phyloP scores from a whole-genome alignment of 2,888 invertebrate genomes.

The Alloscopus bannaensis region DNA sequence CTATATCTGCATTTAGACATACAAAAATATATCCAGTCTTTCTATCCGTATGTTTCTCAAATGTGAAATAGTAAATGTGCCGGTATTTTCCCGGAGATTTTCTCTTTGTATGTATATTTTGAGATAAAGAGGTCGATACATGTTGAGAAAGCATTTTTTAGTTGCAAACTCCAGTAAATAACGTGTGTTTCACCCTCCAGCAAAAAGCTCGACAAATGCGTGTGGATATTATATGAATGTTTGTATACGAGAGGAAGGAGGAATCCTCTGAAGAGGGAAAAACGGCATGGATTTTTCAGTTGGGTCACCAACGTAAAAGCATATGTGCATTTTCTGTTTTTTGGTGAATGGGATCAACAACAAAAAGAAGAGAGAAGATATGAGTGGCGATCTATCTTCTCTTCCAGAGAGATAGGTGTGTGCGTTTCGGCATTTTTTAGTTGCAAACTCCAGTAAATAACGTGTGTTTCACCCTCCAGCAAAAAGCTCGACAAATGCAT shows the following conservation, averaged over 20 bases:
- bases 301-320: constrained; percentile 65
- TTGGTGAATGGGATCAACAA: constrained; percentile 30
- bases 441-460: background rate
- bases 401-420: background rate
- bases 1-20: background rate
- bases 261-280: too few species aligned
- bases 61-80: constrained; percentile 10
- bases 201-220: background rate
- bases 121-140: too few species aligned
- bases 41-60: constrained; percentile 3
- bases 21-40: constrained; percentile 10
- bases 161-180: background rate
- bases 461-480: too few species aligned
- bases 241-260: constrained; percentile 17
- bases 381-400: constrained; percentile 20
- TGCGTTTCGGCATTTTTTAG: background rate
- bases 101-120: too few species aligned
- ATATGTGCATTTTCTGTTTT: too few species aligned
- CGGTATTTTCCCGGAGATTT: constrained; percentile 29
- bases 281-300: constrained; percentile 57
- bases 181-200: too few species aligned
- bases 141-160: background rate
- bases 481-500: background rate
- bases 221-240: constrained; percentile 7
- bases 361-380: constrained; percentile 17